phyloP scores from a whole-genome alignment of 2,113 vertebrate genomes.

The Phalacrocorax pelagicus region DNA sequence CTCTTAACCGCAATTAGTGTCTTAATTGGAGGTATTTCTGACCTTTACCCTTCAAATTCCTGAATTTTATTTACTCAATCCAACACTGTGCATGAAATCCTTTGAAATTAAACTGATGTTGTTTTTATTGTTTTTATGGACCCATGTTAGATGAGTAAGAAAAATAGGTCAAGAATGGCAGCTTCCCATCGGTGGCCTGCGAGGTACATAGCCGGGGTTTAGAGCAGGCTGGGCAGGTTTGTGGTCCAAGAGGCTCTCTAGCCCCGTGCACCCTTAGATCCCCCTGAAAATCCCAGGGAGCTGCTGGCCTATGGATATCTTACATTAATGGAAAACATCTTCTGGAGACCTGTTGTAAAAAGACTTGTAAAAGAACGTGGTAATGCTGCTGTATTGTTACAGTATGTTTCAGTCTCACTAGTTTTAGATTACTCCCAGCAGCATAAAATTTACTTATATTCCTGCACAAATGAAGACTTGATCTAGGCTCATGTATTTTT shows the following conservation, averaged over 20 bases:
- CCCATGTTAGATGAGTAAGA: background rate
- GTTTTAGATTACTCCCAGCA: background rate
- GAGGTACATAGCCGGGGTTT: background rate
- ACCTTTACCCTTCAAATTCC: background rate
- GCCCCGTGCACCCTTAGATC: background rate
- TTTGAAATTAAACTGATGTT: background rate
- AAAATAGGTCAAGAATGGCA: background rate
- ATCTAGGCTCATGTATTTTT: background rate
- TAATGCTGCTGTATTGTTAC: background rate
- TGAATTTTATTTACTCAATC: background rate
- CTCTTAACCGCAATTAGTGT: background rate
- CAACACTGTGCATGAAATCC: background rate
- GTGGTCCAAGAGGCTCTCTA: background rate
- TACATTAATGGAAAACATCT: background rate
- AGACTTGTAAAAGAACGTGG: background rate
- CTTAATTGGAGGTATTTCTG: background rate
- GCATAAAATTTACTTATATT: background rate
- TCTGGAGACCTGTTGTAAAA: background rate
- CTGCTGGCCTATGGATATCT: background rate
- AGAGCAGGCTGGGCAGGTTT: background rate
- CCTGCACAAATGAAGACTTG: background rate
- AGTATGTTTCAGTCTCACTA: background rate
- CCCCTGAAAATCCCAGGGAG: background rate
- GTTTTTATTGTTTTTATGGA: background rate
- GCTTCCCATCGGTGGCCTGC: background rate